Conservation (phyloP, 2,888 invertebrate genomes). For the Leptinotarsa peninsularis region DNA sequence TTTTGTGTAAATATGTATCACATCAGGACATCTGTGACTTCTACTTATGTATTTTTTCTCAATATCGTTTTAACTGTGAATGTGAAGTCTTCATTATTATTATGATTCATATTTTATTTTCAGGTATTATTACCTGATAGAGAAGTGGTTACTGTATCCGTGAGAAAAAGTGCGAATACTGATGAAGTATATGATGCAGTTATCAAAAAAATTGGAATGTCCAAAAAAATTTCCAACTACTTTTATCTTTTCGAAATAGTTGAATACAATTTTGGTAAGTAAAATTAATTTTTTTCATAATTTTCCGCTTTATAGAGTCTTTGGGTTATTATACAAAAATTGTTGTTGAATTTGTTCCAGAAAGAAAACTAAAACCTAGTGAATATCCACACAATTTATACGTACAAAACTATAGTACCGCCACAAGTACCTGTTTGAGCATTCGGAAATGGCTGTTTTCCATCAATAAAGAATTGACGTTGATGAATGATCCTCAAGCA, state of each 20-base stretch:
- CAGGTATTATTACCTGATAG: constrained; percentile 88
- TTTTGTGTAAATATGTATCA: too few species aligned
- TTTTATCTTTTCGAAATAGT: constrained; percentile 98
- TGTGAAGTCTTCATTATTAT: neutral
- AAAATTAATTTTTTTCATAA: neutral
- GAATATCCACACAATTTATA: constrained; percentile 98
- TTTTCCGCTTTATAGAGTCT: neutral
- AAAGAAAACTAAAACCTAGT: constrained; percentile 90
- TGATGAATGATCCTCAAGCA: constrained; percentile 77
- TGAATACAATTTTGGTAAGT: constrained; percentile 94
- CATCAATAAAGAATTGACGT: constrained; percentile 75
- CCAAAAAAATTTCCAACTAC: constrained; percentile 84
- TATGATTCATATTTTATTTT: constrained; percentile 40
- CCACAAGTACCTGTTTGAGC: constrained; percentile 93
- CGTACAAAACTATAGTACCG: constrained; percentile 98
- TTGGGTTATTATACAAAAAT: constrained; percentile 4
- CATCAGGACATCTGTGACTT: too few species aligned
- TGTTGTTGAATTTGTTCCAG: constrained; percentile 67
- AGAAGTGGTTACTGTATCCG: constrained; percentile 88
- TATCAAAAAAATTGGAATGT: constrained; percentile 85
- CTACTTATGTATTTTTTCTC: neutral
- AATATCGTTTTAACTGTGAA: constrained; percentile 15
- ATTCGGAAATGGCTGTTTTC: constrained; percentile 91
- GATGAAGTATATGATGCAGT: constrained; percentile 92
- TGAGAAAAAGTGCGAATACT: constrained; percentile 89